These are phyloP conservation scores for Cherax destructor DNA, from an alignment of 1,140 invertebrate species.

Conservation along the genomic window DNA sequence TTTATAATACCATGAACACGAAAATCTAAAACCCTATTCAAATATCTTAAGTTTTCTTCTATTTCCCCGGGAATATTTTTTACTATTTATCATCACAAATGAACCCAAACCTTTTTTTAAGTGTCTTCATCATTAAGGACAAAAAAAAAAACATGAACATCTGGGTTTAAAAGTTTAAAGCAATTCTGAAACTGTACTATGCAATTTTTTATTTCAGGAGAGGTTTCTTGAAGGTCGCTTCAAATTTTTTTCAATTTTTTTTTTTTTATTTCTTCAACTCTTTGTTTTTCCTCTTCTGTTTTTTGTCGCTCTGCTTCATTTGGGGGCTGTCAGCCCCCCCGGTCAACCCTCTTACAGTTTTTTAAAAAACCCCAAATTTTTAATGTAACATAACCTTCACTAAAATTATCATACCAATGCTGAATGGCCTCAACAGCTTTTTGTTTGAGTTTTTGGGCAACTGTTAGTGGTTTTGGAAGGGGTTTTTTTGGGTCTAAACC, in stretches of 20 bases:
- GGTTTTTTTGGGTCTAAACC: constrained; percentile 49
- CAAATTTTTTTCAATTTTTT: constrained; percentile 53
- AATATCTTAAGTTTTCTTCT: constrained; percentile 24
- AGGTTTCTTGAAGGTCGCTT: constrained; percentile 47
- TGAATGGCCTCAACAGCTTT: constrained; percentile 61
- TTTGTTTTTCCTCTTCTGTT: constrained; percentile 54
- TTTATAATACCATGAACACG: constrained; percentile 67
- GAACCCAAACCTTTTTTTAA: constrained; percentile 18
- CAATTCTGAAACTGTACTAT: constrained; percentile 64
- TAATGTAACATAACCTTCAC: constrained; percentile 51
- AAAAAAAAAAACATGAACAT: constrained; percentile 70
- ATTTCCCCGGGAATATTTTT: not conserved
- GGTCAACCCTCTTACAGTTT: constrained; percentile 66
- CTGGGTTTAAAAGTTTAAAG: constrained; percentile 68
- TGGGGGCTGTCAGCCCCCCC: constrained; percentile 51
- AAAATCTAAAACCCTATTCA: constrained; percentile 65
- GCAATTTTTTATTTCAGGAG: constrained; percentile 46
- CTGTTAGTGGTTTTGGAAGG: constrained; percentile 57
- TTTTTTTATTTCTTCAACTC: constrained; percentile 62
- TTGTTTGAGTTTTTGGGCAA: constrained; percentile 59
- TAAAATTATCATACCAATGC: constrained; percentile 64
- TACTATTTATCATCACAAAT: not conserved
- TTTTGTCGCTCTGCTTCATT: constrained; percentile 58
- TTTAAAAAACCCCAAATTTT: constrained; percentile 59
- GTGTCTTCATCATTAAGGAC: constrained; percentile 47